Conservation (phyloP, 2,113 vertebrate genomes). For the Cephalopholis sonnerati region DNA sequence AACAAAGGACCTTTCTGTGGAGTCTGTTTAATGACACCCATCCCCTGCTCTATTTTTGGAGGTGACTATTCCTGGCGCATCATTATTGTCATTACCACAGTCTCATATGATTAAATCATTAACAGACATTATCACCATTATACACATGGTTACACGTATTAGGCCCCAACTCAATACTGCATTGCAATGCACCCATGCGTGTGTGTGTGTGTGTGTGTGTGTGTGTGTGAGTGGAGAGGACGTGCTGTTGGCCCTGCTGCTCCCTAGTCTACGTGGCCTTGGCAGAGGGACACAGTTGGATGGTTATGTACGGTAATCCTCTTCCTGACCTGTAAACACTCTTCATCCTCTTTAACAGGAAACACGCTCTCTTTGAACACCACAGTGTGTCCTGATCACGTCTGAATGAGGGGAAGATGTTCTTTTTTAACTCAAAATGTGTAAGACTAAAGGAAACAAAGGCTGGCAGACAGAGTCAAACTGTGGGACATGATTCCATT, state of each 20-base stretch:
- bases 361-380: slow-evolving; percentile 32
- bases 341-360: slow-evolving; percentile 38
- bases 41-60: slow-evolving; percentile 68
- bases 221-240: slow-evolving; percentile 22
- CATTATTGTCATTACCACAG: slow-evolving; percentile 75
- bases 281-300: slow-evolving; percentile 20
- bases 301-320: slow-evolving; percentile 11
- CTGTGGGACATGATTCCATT: not conserved
- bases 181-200: slow-evolving; percentile 20
- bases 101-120: slow-evolving; percentile 61
- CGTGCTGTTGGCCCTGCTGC: slow-evolving; percentile 26
- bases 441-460: not conserved
- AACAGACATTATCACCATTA: slow-evolving; percentile 69
- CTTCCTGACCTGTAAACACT: slow-evolving; percentile 36
- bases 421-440: not conserved
- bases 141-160: slow-evolving; percentile 20
- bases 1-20: slow-evolving; percentile 69
- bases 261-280: slow-evolving; percentile 22
- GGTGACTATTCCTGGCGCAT: slow-evolving; percentile 65
- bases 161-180: not conserved
- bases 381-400: not conserved
- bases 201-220: slow-evolving; percentile 2
- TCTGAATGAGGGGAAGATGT: not conserved
- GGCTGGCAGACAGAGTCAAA: not conserved
- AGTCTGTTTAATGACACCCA: slow-evolving; percentile 65